phyloP scores from a whole-genome alignment of 2,113 vertebrate genomes.

The Aegypius monachus region DNA sequence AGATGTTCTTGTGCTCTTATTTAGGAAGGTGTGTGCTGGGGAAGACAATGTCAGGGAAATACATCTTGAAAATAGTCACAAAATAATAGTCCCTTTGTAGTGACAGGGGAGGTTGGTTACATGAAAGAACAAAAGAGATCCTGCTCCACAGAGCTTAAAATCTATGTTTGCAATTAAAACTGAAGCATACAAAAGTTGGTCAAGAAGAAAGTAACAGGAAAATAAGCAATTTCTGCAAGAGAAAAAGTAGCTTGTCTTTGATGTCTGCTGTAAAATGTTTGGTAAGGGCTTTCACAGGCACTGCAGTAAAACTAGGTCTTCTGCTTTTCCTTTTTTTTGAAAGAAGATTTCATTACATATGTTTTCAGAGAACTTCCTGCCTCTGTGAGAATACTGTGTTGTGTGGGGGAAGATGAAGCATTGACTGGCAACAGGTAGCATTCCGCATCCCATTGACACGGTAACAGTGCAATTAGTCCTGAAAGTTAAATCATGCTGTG shows the following conservation, averaged over 20 bases:
- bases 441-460: not conserved
- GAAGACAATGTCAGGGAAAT: not conserved
- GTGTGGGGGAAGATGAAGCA: not conserved
- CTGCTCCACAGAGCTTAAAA: not conserved
- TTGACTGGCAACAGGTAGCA: fast-evolving
- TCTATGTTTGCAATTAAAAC: not conserved
- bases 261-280: not conserved
- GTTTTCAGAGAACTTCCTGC: not conserved
- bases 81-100: not conserved
- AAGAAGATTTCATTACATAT: not conserved
- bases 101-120: not conserved
- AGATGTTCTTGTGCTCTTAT: not conserved
- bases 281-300: not conserved
- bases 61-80: not conserved
- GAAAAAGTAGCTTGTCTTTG: not conserved
- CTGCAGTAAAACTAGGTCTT: not conserved
- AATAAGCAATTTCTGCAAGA: not conserved
- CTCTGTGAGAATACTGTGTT: not conserved
- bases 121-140: not conserved
- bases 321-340: not conserved
- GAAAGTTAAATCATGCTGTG: not conserved
- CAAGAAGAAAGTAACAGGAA: not conserved
- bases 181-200: not conserved
- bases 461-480: not conserved
- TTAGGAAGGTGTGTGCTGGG: not conserved